Base-by-base conservation (phyloP, 1,140 invertebrate species). In the Tetragnatha versicolor region DNA sequence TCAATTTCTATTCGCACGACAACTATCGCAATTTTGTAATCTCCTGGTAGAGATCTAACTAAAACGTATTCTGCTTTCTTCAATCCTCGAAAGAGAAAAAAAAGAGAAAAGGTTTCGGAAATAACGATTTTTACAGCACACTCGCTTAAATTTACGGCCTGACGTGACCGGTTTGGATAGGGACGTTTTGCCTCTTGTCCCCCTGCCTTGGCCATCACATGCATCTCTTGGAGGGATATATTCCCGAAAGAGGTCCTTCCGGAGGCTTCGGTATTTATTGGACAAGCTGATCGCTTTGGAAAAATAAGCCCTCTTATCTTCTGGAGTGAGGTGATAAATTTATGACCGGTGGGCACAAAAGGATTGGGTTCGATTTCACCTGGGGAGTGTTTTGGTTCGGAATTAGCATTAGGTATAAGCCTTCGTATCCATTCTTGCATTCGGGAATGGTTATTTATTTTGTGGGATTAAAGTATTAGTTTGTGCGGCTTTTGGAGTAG, bases 311-410 rank as follows among this genome's bases (percentile, higher is more conserved):
- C 10, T 58, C 55, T 58, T 33, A 58, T 58, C 14, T 31, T 31
- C 7, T 27, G 55, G 55, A 58, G 55, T 58, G 55, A 58, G n/a
- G 55, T 31, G 55, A 58, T 58, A 58, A 58, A 58, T 58, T 58
- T 33, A 31, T n/a, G n/a, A n/a, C n/a, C n/a, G n/a, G n/a, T n/a
- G n/a, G n/a, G n/a, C n/a, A n/a, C n/a, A 58, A 58, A 14, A 58
- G 29, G 29, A 33, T 58, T 31, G 17, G 17, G 29, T 14, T 58
- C 35, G 55, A 31, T 53, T 42, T 42, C 7, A 42, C 39, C 0
- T 0, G 20, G 20, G 27, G 20, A 53, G 49, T 27, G 10, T 22
- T n/a, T 20, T 53, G 49, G 49, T 22, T 7, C n/a, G 20, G 20
- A 20, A 17, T 20, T 7, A 25, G 20, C 6, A 9, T 25, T 20